These are phyloP conservation scores for Callospermophilus lateralis DNA, from an alignment of 2,113 vertebrate species.

Conservation along the genomic window DNA sequence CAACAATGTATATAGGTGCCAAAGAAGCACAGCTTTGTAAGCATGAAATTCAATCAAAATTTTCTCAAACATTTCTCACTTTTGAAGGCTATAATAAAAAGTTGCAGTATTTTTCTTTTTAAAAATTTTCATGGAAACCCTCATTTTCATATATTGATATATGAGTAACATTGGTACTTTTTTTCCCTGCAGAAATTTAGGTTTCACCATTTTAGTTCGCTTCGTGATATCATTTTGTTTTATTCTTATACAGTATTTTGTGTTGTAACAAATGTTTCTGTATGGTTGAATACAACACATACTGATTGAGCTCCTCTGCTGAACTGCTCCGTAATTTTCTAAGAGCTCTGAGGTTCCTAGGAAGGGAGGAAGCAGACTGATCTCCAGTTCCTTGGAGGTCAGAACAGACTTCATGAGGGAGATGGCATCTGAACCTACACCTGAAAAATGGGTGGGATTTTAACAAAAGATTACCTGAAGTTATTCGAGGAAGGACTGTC, in stretches of 20 bases:
- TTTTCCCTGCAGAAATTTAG: not conserved
- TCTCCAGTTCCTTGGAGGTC: not conserved
- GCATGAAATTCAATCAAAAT: slow-evolving; percentile 17
- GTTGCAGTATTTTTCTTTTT: not conserved
- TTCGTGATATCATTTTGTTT: not conserved
- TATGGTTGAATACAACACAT: not conserved
- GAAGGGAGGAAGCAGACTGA: not conserved
- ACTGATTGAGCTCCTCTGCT: not conserved
- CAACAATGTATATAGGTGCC: not conserved
- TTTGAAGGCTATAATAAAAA: not conserved
- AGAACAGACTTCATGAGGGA: not conserved
- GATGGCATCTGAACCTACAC: not conserved
- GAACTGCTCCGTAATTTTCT: not conserved
- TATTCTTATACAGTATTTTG: not conserved
- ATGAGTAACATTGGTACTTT: not conserved
- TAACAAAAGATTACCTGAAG: not conserved
- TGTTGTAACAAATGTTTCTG: not conserved
- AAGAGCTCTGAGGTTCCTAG: not conserved
- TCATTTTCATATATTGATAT: not conserved
- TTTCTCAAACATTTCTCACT: slow-evolving; percentile 27
- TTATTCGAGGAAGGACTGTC: not conserved
- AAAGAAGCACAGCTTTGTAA: not conserved
- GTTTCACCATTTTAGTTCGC: slow-evolving; percentile 45
- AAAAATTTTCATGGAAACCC: not conserved
- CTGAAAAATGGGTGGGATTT: not conserved